Conservation (phyloP, 2,888 invertebrate genomes). For the Coremacera marginata region DNA sequence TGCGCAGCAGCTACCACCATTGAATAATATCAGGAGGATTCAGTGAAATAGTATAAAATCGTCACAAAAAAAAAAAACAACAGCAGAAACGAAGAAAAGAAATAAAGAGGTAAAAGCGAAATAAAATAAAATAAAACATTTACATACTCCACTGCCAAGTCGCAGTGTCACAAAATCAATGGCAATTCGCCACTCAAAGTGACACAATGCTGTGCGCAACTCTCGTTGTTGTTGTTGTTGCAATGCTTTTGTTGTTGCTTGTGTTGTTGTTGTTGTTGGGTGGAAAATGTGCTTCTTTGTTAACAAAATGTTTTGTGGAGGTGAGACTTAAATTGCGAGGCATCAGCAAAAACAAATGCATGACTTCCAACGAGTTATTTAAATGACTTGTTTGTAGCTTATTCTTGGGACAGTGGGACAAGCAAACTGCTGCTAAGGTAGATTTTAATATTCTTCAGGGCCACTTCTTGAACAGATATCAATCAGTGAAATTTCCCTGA, state of each 20-base stretch:
- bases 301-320: constrained; percentile 36
- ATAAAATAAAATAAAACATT: not conserved
- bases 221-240: constrained; percentile 31
- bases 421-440: not conserved
- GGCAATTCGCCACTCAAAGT: constrained; percentile 42
- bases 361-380: constrained; percentile 34
- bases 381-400: constrained; percentile 25
- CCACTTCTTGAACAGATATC: too few species aligned
- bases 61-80: not conserved
- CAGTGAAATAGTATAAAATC: not conserved
- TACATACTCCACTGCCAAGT: not conserved
- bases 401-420: constrained; percentile 15
- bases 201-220: constrained; percentile 34
- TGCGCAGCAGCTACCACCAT: not conserved
- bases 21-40: not conserved
- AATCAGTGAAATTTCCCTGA: too few species aligned
- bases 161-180: constrained; percentile 43
- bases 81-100: not conserved
- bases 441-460: too few species aligned
- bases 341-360: constrained; percentile 30
- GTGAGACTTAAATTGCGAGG: constrained; percentile 27
- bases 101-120: not conserved
- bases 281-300: constrained; percentile 31
- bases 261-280: constrained; percentile 7
- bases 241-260: not conserved